Conservation (phyloP, 1,140 invertebrate species). For the Scaptomyza montana region DNA sequence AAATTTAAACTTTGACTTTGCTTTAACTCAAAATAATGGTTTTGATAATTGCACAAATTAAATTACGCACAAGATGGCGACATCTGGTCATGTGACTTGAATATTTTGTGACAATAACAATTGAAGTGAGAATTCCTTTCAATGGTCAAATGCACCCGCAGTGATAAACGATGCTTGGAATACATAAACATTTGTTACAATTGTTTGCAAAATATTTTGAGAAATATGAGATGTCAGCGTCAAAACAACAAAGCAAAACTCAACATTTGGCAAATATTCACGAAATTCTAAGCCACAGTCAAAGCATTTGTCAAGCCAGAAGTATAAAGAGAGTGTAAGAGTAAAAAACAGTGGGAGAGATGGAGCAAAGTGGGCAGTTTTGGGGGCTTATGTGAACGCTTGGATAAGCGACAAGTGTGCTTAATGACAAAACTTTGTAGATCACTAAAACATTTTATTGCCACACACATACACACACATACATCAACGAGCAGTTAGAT, state of each 20-base stretch:
- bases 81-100: not conserved
- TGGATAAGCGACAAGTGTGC: constrained; percentile 63
- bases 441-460: constrained; percentile 78
- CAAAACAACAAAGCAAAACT: constrained; percentile 40
- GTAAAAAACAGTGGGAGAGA: too few relatives aligned
- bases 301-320: constrained; percentile 24
- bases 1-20: not conserved
- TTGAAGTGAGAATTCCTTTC: not conserved
- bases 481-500: constrained; percentile 48
- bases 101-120: not conserved
- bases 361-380: not conserved
- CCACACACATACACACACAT: constrained; percentile 49
- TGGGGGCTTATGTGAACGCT: constrained; percentile 11
- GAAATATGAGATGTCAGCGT: constrained; percentile 50
- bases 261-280: constrained; percentile 64
- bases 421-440: constrained; percentile 80
- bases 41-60: not conserved
- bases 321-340: too few relatives aligned
- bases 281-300: constrained; percentile 70
- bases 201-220: constrained; percentile 49
- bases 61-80: not conserved
- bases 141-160: not conserved
- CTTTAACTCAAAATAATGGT: not conserved
- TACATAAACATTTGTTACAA: constrained; percentile 18
- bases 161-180: not conserved